A percentile compares a stretch with the other conserved stretches of the same genome.
Conservation (phyloP, 2,113 vertebrate genomes). For the Trochalopteron elliotii region DNA sequence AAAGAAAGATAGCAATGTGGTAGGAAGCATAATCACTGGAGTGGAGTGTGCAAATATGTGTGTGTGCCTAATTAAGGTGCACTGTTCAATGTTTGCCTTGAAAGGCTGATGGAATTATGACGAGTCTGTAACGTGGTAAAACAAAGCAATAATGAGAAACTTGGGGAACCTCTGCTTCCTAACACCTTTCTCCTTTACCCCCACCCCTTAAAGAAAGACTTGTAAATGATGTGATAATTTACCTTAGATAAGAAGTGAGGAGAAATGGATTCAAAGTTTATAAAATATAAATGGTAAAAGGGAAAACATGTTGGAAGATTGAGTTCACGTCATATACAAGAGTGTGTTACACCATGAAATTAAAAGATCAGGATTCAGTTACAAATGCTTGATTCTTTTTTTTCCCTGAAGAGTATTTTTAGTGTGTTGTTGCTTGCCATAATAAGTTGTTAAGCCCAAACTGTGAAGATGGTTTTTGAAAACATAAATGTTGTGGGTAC, state of each 20-base stretch:
- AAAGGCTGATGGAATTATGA: background rate
- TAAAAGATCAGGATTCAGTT: background rate
- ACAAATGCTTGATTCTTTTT: background rate
- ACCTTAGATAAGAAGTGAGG: background rate
- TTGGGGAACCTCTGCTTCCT: background rate
- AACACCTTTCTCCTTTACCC: background rate
- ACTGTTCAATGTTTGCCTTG: background rate
- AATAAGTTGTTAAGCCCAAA: background rate
- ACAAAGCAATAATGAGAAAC: background rate
- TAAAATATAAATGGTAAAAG: background rate
- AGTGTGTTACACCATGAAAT: background rate
- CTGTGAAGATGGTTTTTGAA: background rate
- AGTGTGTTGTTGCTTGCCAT: background rate
- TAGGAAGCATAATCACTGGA: background rate
- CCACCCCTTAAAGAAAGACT: background rate
- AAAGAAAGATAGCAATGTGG: background rate
- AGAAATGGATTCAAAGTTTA: background rate
- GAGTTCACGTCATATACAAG: background rate
- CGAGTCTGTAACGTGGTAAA: rapidly evolving
- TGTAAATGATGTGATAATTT: background rate
- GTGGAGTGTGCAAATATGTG: background rate
- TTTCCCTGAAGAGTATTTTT: background rate
- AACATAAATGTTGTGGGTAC: background rate
- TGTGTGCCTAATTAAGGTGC: background rate
- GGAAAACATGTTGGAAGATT: background rate